A percentile compares a stretch with the other conserved stretches of the same genome.
Conservation (phyloP, 1,140 invertebrate species). For the Sitophilus oryzae region DNA sequence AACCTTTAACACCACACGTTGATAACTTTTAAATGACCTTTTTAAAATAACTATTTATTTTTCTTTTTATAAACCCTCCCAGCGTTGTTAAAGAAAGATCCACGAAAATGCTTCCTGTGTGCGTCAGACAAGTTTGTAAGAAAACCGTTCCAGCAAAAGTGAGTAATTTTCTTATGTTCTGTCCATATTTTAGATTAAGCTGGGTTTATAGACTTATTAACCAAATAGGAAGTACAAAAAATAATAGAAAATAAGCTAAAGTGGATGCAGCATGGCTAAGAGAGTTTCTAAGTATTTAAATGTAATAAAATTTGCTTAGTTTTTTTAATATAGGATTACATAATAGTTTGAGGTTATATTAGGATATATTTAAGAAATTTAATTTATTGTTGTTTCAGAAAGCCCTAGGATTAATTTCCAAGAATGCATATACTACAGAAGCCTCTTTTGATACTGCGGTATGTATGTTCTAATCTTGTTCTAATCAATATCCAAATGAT, state of each 20-base stretch:
- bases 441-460: conserved; percentile 68
- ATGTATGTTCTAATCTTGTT: no score
- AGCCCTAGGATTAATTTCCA: conserved; percentile 39
- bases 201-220: not conserved
- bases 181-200: conserved; percentile 18
- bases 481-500: no score
- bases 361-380: not conserved
- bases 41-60: not conserved
- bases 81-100: not conserved
- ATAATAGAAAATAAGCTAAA: conserved; percentile 9
- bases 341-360: conserved; percentile 14
- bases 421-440: conserved; percentile 61
- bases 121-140: conserved; percentile 29
- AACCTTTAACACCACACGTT: not conserved
- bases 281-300: conserved; percentile 25
- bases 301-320: conserved; percentile 16
- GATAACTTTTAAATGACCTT: conserved; percentile 22
- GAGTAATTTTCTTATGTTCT: conserved; percentile 20
- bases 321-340: conserved; percentile 15
- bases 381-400: conserved; percentile 26
- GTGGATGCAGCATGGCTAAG: conserved; percentile 25
- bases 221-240: conserved; percentile 10
- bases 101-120: conserved; percentile 30
- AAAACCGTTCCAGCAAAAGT: conserved; percentile 24
- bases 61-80: not conserved